Evolutionary conservation across 2,888 invertebrate species (phyloP), one percentile per base, ranked within the genome.

Genomic region (Deladenus siricidicola): DNA sequence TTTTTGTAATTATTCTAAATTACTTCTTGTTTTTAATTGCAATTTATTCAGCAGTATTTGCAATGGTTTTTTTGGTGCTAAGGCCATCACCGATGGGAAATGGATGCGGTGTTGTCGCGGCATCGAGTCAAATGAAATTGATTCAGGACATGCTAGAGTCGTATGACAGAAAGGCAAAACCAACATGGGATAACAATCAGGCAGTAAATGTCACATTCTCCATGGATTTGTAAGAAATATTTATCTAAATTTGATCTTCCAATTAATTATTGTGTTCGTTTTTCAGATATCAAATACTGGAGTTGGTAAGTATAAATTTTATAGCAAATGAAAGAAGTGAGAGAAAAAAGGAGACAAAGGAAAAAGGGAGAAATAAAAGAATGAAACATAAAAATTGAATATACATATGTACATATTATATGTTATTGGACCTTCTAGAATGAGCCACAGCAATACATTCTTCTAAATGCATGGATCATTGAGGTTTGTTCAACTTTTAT

Each of bases 381-480:
- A n/a, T n/a, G n/a, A n/a, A n/a, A n/a, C n/a, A n/a, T n/a, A n/a
- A n/a, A n/a, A n/a, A n/a, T n/a, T n/a, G n/a, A n/a, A 2, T 0
- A 8, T 21, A 28, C 19, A 8, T 4, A 49, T 28, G 26, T 24
- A 10, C 23, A 52, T 24, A 6, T 51, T 19, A 54, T 19, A 48
- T 24, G 19, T 24, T 43, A 19, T 39, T 19, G 43, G 44, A n/a
- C n/a, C n/a, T n/a, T 53, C 26, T 51, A 76, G 76, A 77, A 76
- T 56, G 76, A 76, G 58, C 76, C 77, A 2, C 73, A 76, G 60
- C 76, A 76, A 64, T 76, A 71, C 67, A 71, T 76, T 50, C 62
- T 77, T 39, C 65, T 76, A 29, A 76, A 76, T 58, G 74, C 76
- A 0, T 76, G 76, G 76, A 74, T 77, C 56, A 77, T 76, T 50